These are phyloP conservation scores for Daboia siamensis DNA, from an alignment of 2,113 vertebrate genomes.

Conservation along the genomic window DNA sequence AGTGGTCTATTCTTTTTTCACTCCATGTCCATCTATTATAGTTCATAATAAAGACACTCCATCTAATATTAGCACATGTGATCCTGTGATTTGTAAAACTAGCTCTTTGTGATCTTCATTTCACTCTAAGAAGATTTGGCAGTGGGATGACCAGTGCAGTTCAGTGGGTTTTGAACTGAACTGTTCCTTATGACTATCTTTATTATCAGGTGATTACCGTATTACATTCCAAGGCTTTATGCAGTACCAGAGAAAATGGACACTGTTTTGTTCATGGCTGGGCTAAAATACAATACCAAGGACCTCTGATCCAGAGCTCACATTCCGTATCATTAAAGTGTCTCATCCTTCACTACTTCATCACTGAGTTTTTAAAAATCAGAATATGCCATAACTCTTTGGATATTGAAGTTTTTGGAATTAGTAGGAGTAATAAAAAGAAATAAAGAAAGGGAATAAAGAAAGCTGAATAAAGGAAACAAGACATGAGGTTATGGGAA, in stretches of 20 bases:
- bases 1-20: not conserved
- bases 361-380: not conserved
- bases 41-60: not conserved
- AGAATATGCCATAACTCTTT: not conserved
- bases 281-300: not conserved
- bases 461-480: not conserved
- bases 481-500: not conserved
- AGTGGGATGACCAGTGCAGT: not conserved
- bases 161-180: not conserved
- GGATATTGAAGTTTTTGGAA: not conserved
- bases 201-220: not conserved
- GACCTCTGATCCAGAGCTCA: not conserved
- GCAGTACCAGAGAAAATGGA: not conserved
- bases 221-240: not conserved
- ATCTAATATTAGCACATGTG: no score
- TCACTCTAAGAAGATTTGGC: not conserved
- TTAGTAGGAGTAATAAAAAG: not conserved
- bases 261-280: not conserved
- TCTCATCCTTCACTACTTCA: no score
- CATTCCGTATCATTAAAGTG: not conserved
- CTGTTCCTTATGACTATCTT: not conserved
- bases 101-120: not conserved
- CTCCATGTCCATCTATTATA: not conserved
- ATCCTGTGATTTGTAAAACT: not conserved
- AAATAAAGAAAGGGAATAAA: not conserved